Conservation (phyloP, 2,797 vertebrate species). For the Telmatherina bonti region DNA sequence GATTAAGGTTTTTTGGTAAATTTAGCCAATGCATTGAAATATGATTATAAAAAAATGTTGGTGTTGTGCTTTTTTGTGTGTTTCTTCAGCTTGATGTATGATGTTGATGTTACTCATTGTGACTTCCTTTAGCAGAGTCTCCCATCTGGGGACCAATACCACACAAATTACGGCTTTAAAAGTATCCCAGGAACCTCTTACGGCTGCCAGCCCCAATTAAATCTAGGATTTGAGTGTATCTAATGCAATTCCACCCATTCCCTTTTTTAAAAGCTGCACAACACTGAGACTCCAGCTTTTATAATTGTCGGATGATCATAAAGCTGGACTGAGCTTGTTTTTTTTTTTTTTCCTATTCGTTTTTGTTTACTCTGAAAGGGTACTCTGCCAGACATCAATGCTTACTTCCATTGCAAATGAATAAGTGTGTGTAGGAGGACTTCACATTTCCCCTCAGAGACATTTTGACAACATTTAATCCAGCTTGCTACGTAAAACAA, state of each 20-base stretch:
- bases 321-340: slow-evolving; percentile 38
- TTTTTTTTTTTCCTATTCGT: slow-evolving; percentile 45
- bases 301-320: slow-evolving; percentile 60
- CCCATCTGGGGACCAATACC: slow-evolving; percentile 42
- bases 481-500: slow-evolving; percentile 32
- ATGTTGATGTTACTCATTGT: slow-evolving; percentile 37
- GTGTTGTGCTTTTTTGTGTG: slow-evolving; percentile 2
- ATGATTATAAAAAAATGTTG: slow-evolving; percentile 1
- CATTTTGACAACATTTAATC: slow-evolving; percentile 54
- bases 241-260: slow-evolving; percentile 54
- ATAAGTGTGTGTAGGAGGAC: slow-evolving; percentile 38
- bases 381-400: slow-evolving; percentile 36
- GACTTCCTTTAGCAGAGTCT: slow-evolving; percentile 28
- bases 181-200: slow-evolving; percentile 44
- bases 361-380: slow-evolving; percentile 38
- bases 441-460: slow-evolving; percentile 49
- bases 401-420: slow-evolving; percentile 15
- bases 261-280: slow-evolving; percentile 40
- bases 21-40: slow-evolving; percentile 17
- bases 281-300: slow-evolving; percentile 32
- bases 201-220: slow-evolving; percentile 64
- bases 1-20: slow-evolving; percentile 26
- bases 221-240: slow-evolving; percentile 54
- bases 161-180: slow-evolving; percentile 53
- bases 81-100: slow-evolving; percentile 22